Evolutionary conservation across 2,113 vertebrate genomes (phyloP), one percentile per base, ranked within the genome.

Genomic region (Esox niger): DNA sequence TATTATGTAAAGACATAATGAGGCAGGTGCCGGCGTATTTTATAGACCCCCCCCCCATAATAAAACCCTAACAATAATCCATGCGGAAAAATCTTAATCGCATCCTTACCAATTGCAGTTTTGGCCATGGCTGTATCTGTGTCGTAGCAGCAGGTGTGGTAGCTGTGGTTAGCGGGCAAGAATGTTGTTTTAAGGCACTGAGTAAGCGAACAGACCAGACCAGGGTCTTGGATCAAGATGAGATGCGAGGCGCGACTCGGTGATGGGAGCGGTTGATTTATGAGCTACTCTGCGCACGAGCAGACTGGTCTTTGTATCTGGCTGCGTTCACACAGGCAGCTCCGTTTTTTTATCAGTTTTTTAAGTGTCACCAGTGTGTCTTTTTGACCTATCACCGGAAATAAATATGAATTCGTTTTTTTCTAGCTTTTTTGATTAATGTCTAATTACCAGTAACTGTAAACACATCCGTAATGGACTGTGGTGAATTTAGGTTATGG

Each of bases 111-210:
- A 76, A 81, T 86, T 46, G 88, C 90, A 80, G 88, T 90, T 82
- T 90, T 92, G 33, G 90, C 88, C 91, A 92, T 92, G 85, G 73
- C 83, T 84, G 84, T 49, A n/a, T n/a, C 38, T 79, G 82, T 76
- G 26, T 75, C 59, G 82, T 73, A 64, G 80, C 74, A 68, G 82
- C 72, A 68, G 77, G 82, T 71, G 82, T 76, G 82, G 84, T 69
- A 68, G 78, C 70, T 84, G 69, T 84, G 76, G 73, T 79, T 83
- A 63, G 83, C 75, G 84, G 74, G 58, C 74, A 77, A 75, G 55
- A 80, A 84, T 81, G 82, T 83, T 82, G 82, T 66, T 66, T 85
- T 85, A 87, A 87, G 88, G 87, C 86, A 88, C 87, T 88, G 88
- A 90, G 87, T 90, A 88, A 90, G 88, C 89, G 85, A 84, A 81